Percentiles rank a stretch among this genome's conserved stretches.
These are phyloP conservation scores for Leptopilina drosophilae DNA, from an alignment of 2,888 invertebrate genomes.

Conservation along the genomic window DNA sequence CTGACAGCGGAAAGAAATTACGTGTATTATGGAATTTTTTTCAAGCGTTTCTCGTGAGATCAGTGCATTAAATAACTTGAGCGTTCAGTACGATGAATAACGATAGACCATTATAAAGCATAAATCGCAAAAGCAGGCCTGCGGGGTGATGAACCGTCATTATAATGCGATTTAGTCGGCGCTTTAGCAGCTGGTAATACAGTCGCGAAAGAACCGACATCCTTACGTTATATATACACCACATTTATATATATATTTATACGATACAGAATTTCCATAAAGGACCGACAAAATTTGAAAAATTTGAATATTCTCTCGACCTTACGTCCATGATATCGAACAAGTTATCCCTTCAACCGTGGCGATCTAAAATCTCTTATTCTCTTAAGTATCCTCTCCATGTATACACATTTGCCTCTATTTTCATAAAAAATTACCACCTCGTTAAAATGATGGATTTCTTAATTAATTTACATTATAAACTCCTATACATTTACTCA, in stretches of 20 bases:
- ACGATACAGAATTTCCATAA: slow-evolving; percentile 64
- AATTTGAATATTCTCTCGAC: slow-evolving; percentile 60
- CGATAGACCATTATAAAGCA: slow-evolving; percentile 35
- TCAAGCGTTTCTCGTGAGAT: slow-evolving; percentile 7
- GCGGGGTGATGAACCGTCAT: slow-evolving; percentile 48
- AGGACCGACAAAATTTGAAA: slow-evolving; percentile 64
- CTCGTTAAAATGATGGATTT: slow-evolving; percentile 28
- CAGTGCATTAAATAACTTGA: slow-evolving; percentile 15
- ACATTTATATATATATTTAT: no score
- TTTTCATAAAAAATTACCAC: slow-evolving; percentile 1
- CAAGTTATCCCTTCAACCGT: slow-evolving; percentile 61
- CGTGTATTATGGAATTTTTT: slow-evolving; percentile 18
- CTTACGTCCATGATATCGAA: slow-evolving; percentile 53
- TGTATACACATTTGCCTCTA: background rate
- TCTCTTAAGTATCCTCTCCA: slow-evolving; percentile 13
- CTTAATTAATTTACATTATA: slow-evolving; percentile 12
- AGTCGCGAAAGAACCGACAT: slow-evolving; percentile 57
- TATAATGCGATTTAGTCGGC: slow-evolving; percentile 64
- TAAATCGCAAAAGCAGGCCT: slow-evolving; percentile 39
- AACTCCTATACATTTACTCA: background rate
- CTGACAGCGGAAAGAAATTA: slow-evolving; percentile 26
- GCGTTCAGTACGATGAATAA: slow-evolving; percentile 31
- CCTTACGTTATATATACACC: slow-evolving; percentile 53
- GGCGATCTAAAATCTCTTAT: slow-evolving; percentile 62
- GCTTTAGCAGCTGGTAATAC: slow-evolving; percentile 69